Evolutionary conservation across 2,113 vertebrate species (phyloP).

Genomic region (Sterrhoptilus dennistouni): DNA sequence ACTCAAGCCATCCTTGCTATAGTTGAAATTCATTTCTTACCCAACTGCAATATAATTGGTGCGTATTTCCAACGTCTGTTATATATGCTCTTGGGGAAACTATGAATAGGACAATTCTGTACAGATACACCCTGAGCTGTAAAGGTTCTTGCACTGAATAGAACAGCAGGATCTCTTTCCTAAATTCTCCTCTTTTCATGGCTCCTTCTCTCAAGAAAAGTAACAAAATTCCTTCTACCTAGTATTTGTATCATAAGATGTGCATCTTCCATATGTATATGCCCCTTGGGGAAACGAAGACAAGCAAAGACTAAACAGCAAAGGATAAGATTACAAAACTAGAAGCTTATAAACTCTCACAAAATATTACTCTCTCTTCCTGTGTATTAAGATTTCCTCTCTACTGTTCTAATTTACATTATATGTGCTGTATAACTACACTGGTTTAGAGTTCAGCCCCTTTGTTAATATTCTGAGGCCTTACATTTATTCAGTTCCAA

Average conservation of each 20-base stretch:
- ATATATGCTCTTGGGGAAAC: background rate
- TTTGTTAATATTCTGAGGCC: background rate
- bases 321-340: background rate
- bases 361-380: background rate
- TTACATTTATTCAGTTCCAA: conserved; percentile 42
- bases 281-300: background rate
- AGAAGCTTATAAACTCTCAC: background rate
- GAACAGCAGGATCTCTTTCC: background rate
- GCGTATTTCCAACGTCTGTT: background rate
- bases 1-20: background rate
- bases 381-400: background rate
- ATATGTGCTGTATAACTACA: background rate
- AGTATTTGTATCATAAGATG: background rate
- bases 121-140: background rate
- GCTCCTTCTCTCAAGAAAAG: background rate
- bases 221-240: background rate
- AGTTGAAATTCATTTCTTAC: background rate
- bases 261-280: background rate
- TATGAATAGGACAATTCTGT: background rate
- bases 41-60: background rate
- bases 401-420: conserved; percentile 8
- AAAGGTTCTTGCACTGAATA: background rate
- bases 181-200: background rate
- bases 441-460: background rate
- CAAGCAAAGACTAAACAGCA: background rate